Conservation (phyloP, 1,140 invertebrate species). For the Ceratitis capitata region DNA sequence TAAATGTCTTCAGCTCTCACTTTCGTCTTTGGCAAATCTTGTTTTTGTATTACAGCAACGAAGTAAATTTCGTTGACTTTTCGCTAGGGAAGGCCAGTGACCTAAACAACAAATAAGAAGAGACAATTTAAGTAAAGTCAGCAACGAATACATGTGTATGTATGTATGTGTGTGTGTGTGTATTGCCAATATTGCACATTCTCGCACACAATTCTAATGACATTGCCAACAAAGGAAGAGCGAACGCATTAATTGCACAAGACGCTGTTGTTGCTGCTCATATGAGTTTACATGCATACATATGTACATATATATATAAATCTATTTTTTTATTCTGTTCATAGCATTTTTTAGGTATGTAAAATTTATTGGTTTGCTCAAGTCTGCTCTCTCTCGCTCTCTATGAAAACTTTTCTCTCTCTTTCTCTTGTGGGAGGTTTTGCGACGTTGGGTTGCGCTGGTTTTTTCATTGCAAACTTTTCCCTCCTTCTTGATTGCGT, state of each 20-base stretch:
- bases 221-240: background rate
- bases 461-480: background rate
- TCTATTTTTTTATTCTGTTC: too few species aligned
- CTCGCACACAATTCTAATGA: background rate
- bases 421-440: background rate
- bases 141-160: too few species aligned
- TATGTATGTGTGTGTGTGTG: too few species aligned
- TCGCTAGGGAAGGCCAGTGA: conserved; percentile 17
- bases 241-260: background rate
- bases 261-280: background rate
- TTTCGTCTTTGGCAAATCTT: background rate
- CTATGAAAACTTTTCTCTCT: background rate
- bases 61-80: background rate
- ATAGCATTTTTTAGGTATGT: too few species aligned
- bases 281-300: background rate
- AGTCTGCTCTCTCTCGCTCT: background rate
- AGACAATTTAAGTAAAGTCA: background rate
- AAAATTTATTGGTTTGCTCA: too few species aligned
- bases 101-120: background rate
- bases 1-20: background rate
- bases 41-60: background rate
- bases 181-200: background rate
- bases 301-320: background rate
- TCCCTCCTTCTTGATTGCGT: background rate
- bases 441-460: background rate